Percentiles rank a stretch among this genome's conserved stretches.
phyloP scores from a whole-genome alignment of 2,797 vertebrate genomes.

The Sebastes iracundus region DNA sequence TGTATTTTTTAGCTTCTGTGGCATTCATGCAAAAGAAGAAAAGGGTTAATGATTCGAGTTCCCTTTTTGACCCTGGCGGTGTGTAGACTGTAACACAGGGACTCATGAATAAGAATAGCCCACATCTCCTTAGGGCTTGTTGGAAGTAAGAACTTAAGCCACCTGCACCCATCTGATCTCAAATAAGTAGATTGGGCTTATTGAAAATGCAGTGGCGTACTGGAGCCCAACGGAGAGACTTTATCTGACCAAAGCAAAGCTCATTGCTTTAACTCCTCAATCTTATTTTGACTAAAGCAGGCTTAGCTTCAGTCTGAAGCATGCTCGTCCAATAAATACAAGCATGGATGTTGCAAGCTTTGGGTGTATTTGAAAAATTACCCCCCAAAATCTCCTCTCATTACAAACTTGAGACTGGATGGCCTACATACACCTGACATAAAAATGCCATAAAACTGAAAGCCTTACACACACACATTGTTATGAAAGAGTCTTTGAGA shows the following conservation, averaged over 20 bases:
- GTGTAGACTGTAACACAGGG: background rate
- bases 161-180: conserved; percentile 61
- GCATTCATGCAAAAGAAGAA: background rate
- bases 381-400: background rate
- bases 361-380: conserved; percentile 9
- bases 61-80: background rate
- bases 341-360: background rate
- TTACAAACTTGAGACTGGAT: background rate
- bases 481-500: background rate
- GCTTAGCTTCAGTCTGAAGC: conserved; percentile 31
- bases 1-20: background rate
- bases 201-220: conserved; percentile 37
- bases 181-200: conserved; percentile 52
- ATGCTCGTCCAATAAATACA: conserved; percentile 23
- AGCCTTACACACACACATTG: background rate
- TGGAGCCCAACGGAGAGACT: conserved; percentile 28
- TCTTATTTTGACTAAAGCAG: conserved; percentile 49
- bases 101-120: conserved; percentile 28
- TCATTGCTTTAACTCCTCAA: conserved; percentile 52
- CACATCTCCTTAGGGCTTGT: conserved; percentile 29
- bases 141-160: conserved; percentile 55
- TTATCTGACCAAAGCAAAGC: conserved; percentile 56
- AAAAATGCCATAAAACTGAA: background rate
- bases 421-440: background rate
- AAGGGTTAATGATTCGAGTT: background rate